A percentile compares a stretch with the other conserved stretches of the same genome.
Evolutionary conservation across 1,140 invertebrate genomes (phyloP).

Genomic region (Cecropterus lyciades): DNA sequence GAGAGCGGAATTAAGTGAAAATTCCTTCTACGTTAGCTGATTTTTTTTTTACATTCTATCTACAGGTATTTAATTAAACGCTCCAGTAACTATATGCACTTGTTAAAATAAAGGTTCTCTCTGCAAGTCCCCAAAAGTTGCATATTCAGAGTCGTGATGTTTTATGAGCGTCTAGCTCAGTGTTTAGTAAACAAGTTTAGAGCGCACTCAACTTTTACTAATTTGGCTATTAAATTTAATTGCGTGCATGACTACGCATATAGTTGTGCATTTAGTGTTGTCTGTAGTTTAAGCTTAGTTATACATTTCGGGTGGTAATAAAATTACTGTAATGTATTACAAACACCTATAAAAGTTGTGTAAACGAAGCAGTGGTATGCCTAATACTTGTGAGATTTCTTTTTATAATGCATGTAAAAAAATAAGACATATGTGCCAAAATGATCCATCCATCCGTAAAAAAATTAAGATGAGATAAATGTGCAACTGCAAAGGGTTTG

Average conservation of each 20-base stretch:
- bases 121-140: not conserved
- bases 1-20: no score
- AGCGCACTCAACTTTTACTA: slow-evolving; percentile 7
- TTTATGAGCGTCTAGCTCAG: not conserved
- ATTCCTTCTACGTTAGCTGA: no score
- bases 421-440: no score
- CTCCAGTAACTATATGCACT: not conserved
- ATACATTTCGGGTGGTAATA: not conserved
- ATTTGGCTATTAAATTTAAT: slow-evolving; percentile 18
- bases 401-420: no score
- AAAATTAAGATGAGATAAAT: no score
- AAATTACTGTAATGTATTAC: not conserved
- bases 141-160: not conserved
- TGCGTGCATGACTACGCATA: slow-evolving; percentile 8
- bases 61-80: no score
- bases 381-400: no score
- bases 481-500: no score
- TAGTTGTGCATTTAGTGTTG: slow-evolving; percentile 9
- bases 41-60: no score
- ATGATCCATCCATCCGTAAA: no score
- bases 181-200: slow-evolving; percentile 5
- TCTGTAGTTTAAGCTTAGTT: not conserved
- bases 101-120: not conserved
- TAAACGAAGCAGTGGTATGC: no score
- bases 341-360: not conserved